Percentiles rank a stretch among this genome's conserved stretches.
These are phyloP conservation scores for Drosophila sp. DNA, from an alignment of 1,140 invertebrate genomes.

Conservation along the genomic window DNA sequence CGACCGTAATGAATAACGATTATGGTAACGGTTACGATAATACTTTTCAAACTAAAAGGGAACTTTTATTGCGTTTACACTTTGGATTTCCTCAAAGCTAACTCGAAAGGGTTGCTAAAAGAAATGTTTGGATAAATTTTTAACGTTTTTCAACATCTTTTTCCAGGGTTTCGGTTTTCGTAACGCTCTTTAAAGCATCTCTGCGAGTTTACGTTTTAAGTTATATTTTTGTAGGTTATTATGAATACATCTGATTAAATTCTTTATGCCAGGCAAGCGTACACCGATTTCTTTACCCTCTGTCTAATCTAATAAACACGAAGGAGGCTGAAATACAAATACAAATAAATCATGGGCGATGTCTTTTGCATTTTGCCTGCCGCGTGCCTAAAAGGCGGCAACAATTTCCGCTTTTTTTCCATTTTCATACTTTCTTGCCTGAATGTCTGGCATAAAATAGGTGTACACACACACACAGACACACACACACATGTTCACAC, in stretches of 20 bases:
- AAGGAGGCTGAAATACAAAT: constrained; percentile 15
- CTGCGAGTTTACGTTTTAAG: too few relatives aligned
- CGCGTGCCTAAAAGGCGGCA: constrained; percentile 17
- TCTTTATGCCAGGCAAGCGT: neutral
- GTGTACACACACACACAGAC: neutral
- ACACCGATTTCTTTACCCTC: constrained; percentile 2
- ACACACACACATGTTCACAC: neutral
- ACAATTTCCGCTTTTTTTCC: constrained; percentile 13
- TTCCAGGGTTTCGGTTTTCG: too few relatives aligned
- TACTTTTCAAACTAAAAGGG: too few relatives aligned
- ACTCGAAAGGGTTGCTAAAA: too few relatives aligned
- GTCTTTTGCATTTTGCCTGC: constrained; percentile 7
- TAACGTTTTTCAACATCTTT: too few relatives aligned
- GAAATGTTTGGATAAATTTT: too few relatives aligned
- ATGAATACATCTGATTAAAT: constrained; percentile 8
- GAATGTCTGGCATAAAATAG: constrained; percentile 5
- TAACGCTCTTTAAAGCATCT: too few relatives aligned
- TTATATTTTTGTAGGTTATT: neutral
- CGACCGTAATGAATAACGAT: neutral
- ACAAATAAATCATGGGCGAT: constrained; percentile 15
- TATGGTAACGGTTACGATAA: neutral
- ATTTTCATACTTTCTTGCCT: constrained; percentile 3
- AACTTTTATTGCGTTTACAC: too few relatives aligned
- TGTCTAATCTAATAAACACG: constrained; percentile 20
- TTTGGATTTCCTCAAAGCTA: too few relatives aligned